Conservation (phyloP, 2,888 invertebrate species). For the Mythimna ferrago region DNA sequence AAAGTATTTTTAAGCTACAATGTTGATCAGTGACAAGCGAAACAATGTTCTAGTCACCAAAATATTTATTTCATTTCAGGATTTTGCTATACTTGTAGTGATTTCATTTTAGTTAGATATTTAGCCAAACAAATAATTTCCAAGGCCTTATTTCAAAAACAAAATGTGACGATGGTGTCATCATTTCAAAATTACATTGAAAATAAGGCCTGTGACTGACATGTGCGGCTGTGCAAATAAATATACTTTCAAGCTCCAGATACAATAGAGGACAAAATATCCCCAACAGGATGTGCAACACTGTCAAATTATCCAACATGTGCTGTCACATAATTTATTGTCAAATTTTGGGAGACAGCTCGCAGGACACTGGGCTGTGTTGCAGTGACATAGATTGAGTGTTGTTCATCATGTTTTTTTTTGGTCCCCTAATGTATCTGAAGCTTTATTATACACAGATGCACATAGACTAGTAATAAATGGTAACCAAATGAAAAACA, state of each 20-base stretch:
- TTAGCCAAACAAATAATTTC: slow-evolving; percentile 68
- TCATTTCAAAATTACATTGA: slow-evolving; percentile 12
- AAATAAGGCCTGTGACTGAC: slow-evolving; percentile 56
- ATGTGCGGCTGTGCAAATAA: slow-evolving; percentile 63
- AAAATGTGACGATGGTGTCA: background rate
- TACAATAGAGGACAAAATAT: no score
- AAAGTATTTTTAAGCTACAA: background rate
- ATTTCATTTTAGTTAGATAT: slow-evolving; percentile 62
- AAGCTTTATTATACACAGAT: slow-evolving; percentile 57
- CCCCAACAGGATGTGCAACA: no score
- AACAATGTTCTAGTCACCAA: background rate
- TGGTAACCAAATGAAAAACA: slow-evolving; percentile 54
- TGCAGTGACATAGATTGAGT: no score
- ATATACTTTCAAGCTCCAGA: slow-evolving; percentile 20
- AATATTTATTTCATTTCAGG: slow-evolving; percentile 1
- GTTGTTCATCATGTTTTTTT: no score
- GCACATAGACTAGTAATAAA: slow-evolving; percentile 54
- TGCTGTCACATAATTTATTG: no score
- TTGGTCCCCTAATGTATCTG: background rate
- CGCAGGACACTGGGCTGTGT: no score
- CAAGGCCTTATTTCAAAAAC: slow-evolving; percentile 53
- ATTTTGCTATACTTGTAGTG: slow-evolving; percentile 54
- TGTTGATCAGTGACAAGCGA: background rate
- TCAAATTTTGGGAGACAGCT: no score
- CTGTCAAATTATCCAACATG: no score